phyloP scores from a whole-genome alignment of 2,113 vertebrate genomes.

The Acanthisitta chloris region DNA sequence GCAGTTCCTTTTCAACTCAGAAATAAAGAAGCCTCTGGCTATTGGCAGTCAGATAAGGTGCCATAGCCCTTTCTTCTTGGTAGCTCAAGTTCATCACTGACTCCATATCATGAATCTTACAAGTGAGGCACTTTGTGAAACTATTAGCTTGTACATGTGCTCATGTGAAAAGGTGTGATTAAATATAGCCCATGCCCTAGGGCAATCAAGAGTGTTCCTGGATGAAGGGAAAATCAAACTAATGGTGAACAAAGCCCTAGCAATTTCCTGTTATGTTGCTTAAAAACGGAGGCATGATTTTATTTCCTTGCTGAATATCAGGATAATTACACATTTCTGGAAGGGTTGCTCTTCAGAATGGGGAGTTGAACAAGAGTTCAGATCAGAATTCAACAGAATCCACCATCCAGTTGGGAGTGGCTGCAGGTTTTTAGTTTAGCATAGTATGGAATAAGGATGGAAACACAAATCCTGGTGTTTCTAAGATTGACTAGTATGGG shows the following conservation, averaged over 20 bases:
- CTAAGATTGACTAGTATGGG: background rate
- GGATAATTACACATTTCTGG: background rate
- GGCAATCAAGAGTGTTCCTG: background rate
- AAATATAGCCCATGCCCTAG: background rate
- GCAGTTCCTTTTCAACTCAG: background rate
- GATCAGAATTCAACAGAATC: background rate
- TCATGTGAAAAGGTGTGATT: background rate
- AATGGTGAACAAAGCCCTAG: background rate
- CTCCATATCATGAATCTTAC: accelerated
- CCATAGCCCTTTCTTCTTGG: background rate
- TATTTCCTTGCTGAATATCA: background rate
- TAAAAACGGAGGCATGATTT: background rate
- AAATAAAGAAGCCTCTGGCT: background rate
- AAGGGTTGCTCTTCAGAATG: background rate
- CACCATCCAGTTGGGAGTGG: background rate
- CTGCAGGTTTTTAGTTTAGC: background rate
- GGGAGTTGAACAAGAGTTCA: background rate
- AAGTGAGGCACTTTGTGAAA: background rate
- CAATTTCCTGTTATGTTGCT: background rate
- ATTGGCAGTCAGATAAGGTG: background rate
- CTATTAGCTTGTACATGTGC: background rate
- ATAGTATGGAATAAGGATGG: background rate
- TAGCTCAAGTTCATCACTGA: background rate
- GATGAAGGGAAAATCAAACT: background rate
- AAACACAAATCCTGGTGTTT: background rate